These are phyloP conservation scores for Vireo altiloquus DNA, from an alignment of 2,113 vertebrate species.

Conservation along the genomic window DNA sequence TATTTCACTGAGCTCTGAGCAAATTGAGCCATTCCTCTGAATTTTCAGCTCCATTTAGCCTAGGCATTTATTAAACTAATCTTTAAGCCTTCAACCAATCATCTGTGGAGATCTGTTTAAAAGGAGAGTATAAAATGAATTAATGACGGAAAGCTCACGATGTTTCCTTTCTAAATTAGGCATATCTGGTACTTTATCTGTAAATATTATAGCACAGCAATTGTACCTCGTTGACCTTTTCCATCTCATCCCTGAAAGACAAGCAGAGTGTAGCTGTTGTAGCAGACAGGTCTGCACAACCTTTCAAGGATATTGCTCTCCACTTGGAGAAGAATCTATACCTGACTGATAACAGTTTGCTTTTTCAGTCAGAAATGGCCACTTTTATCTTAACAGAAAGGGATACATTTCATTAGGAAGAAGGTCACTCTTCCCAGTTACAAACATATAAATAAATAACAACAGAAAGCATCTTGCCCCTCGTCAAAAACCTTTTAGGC, in stretches of 20 bases:
- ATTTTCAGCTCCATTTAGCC: constrained; percentile 69
- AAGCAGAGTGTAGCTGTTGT: background rate
- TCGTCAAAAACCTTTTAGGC: background rate
- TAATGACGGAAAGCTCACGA: background rate
- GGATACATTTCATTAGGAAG: background rate
- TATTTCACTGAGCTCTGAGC: constrained; percentile 45
- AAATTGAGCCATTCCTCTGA: constrained; percentile 63
- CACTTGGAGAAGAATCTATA: constrained; percentile 1
- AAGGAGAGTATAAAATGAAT: constrained; percentile 55
- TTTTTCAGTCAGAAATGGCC: background rate
- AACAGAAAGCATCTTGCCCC: background rate
- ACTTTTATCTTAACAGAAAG: background rate
- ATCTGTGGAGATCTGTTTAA: constrained; percentile 7
- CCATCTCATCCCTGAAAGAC: background rate
- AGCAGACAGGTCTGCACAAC: background rate
- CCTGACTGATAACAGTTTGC: background rate
- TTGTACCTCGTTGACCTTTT: constrained; percentile 24
- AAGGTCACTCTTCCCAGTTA: background rate
- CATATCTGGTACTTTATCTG: constrained; percentile 43
- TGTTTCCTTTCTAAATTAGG: constrained; percentile 41
- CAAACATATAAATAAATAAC: constrained; percentile 38
- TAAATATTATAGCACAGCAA: constrained; percentile 57
- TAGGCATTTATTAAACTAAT: constrained; percentile 65
- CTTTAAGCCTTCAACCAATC: constrained; percentile 47
- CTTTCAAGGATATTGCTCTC: constrained; percentile 26